Evolutionary conservation across 2,113 vertebrate genomes (phyloP).

Genomic region (Proteles cristata): DNA sequence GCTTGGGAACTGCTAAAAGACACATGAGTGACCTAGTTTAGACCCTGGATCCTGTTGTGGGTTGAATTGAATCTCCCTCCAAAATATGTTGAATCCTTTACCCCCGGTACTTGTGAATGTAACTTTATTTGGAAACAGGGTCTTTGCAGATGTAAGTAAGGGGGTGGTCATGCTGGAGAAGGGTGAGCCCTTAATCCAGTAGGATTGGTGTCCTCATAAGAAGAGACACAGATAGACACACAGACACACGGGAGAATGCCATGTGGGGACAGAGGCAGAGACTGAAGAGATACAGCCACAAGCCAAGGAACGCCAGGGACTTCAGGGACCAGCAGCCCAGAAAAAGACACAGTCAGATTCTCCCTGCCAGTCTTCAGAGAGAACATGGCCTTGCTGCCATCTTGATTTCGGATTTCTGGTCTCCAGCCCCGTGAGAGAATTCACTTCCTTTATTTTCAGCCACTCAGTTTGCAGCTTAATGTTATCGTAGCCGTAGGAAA

Average conservation of each 20-base stretch:
- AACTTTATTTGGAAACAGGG: background rate
- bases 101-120: background rate
- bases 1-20: background rate
- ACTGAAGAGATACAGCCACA: accelerated
- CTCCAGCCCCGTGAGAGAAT: background rate
- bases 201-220: background rate
- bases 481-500: background rate
- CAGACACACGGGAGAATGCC: background rate
- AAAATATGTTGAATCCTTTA: background rate
- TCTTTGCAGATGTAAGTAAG: background rate
- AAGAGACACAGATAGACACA: background rate
- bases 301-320: background rate
- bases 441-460: background rate
- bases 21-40: background rate
- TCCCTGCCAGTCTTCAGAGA: background rate
- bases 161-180: background rate
- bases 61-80: background rate
- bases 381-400: background rate
- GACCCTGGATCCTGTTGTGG: background rate
- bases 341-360: background rate
- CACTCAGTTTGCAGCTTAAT: background rate
- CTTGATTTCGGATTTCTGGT: background rate
- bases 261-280: background rate
- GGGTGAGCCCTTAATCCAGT: background rate
- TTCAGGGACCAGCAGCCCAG: too few species aligned